Evolutionary conservation across 2,113 vertebrate species (phyloP).

Genomic region (Thryonomys swinderianus): DNA sequence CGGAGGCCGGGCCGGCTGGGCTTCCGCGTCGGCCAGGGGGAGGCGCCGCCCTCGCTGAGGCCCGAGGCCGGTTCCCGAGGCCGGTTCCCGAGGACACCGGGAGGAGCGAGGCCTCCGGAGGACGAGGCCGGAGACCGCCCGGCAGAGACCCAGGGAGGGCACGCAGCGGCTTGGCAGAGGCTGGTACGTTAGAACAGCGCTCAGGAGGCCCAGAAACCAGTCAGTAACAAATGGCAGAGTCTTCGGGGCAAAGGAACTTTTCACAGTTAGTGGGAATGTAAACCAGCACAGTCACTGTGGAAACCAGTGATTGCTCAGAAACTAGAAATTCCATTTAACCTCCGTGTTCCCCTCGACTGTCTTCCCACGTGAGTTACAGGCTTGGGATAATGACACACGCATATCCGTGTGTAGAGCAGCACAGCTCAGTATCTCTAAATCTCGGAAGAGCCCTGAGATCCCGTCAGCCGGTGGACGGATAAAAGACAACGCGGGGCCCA

Average conservation of each 20-base stretch:
- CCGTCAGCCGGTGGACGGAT: not conserved
- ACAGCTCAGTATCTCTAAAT: not conserved
- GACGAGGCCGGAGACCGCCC: not conserved
- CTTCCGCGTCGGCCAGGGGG: too few species aligned
- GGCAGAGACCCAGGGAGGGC: not conserved
- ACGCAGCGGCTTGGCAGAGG: not conserved
- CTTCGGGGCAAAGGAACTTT: not conserved
- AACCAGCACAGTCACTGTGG: not conserved
- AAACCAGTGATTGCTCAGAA: not conserved
- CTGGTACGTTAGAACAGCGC: not conserved
- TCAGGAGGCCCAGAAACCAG: not conserved
- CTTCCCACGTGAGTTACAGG: not conserved
- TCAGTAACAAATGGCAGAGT: not conserved
- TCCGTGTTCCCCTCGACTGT: not conserved
- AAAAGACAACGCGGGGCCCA: too few species aligned
- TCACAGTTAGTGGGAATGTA: not conserved
- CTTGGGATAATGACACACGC: not conserved
- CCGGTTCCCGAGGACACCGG: not conserved
- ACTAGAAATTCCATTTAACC: not conserved
- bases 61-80: too few species aligned
- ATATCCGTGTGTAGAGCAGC: not conserved
- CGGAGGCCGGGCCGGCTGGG: too few species aligned
- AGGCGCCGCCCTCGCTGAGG: too few species aligned
- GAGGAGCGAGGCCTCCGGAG: too few species aligned
- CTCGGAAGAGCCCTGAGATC: not conserved